phyloP scores from a whole-genome alignment of 2,113 vertebrate species.

The Pandion haliaetus region DNA sequence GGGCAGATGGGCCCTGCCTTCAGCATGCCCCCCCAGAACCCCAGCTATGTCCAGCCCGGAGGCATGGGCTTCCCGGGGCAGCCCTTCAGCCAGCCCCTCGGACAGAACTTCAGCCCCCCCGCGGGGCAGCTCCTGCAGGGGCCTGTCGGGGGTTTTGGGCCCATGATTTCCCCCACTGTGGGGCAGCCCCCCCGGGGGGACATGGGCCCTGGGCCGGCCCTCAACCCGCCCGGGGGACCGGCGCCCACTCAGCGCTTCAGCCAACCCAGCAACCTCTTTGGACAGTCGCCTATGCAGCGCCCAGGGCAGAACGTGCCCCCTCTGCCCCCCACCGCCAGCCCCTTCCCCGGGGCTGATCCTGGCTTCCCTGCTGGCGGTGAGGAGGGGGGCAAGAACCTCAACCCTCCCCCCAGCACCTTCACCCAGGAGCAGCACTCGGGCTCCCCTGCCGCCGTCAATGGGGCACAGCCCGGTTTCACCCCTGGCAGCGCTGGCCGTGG shows the following conservation, averaged over 20 bases:
- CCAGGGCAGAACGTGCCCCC: slow-evolving; percentile 80
- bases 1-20: slow-evolving; percentile 91
- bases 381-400: slow-evolving; percentile 73
- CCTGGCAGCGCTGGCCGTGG: slow-evolving; percentile 19
- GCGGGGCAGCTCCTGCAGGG: slow-evolving; percentile 87
- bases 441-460: slow-evolving; percentile 72
- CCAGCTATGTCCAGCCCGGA: slow-evolving; percentile 71
- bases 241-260: slow-evolving; percentile 72
- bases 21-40: slow-evolving; percentile 83
- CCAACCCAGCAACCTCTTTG: slow-evolving; percentile 84
- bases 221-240: slow-evolving; percentile 77
- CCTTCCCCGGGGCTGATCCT: slow-evolving; percentile 77
- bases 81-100: slow-evolving; percentile 73
- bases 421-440: slow-evolving; percentile 69
- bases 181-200: slow-evolving; percentile 80
- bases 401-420: slow-evolving; percentile 57
- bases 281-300: slow-evolving; percentile 85
- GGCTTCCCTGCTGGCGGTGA: slow-evolving; percentile 62
- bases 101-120: slow-evolving; percentile 88
- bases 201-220: slow-evolving; percentile 76
- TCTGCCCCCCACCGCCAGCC: slow-evolving; percentile 81
- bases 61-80: slow-evolving; percentile 73
- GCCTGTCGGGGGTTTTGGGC: slow-evolving; percentile 80
- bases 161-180: slow-evolving; percentile 88
- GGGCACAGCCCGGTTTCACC: slow-evolving; percentile 68